Base-by-base conservation (phyloP, 2,888 invertebrate genomes). In the Atrina japonica region DNA sequence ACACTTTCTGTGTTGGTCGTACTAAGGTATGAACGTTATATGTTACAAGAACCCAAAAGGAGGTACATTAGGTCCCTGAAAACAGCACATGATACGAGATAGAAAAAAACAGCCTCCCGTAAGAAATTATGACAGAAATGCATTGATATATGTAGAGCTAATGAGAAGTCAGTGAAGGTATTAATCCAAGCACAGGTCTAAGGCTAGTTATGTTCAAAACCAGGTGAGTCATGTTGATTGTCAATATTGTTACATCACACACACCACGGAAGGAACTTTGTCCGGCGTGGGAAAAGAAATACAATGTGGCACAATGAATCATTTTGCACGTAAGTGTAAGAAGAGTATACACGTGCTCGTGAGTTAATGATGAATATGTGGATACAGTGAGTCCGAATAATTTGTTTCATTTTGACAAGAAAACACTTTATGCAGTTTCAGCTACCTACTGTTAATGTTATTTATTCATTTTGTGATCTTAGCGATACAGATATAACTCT, bases 1-100 rank as follows among this genome's bases (percentile, higher is more conserved):
- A 70, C 23, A 45, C 35, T 2, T 70, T 66, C 58, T 66, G 61
- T 59, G 56, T 71, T 45, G 61, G 67, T 40, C 55, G 61, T 25
- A 67, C 58, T 21, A 75, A 67, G 49, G 75, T 70, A 59, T 55
- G 76, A 76, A 59, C 50, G 73, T 16, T 73, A 50, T 41, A 59
- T 29, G 21, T 76, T 71, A 23, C 66, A 73, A 52, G 58, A 66
- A 55, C 47, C 43, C 45, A 50, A 35, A 53, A 66, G 72, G 40
- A 56, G 47, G 76, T 49, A 70, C 69, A 14, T 70, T 58, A 35
- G 64, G 55, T 23, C 27, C 27, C 0, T 14, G 63, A 11, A 60
- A 64, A 40, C 45, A 65, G 23, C 11, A 43, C 23, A 21, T 74
- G 7, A 66, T 66, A 18, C 6, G 52, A 0, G 60, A 68, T 14